Evolutionary conservation across 35 echinoderm and acorn worm genomes (phyloP).

Genomic region (Lytechinus variegatus): DNA sequence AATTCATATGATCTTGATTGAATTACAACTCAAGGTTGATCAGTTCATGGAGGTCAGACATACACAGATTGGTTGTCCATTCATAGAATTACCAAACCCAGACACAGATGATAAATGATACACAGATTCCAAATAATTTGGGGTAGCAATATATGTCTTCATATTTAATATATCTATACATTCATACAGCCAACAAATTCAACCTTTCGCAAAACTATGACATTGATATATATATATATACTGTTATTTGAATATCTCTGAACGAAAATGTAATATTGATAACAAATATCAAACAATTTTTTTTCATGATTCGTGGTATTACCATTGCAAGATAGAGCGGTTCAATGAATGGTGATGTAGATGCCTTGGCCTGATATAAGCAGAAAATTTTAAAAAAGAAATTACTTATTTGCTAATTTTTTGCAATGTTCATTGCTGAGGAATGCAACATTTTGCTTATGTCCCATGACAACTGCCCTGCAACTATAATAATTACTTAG

Average conservation of each 20-base stretch:
- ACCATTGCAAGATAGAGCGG: background rate
- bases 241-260: background rate
- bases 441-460: no score
- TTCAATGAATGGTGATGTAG: background rate
- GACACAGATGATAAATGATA: background rate
- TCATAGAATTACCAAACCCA: background rate
- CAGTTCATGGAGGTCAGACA: no score
- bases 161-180: constrained; percentile 16
- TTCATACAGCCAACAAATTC: background rate
- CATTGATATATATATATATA: background rate
- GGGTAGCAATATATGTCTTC: background rate
- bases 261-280: background rate
- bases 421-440: no score
- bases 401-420: no score
- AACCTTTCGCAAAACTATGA: background rate
- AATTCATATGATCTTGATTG: no score
- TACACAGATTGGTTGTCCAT: no score
- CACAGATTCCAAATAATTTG: background rate
- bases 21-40: no score
- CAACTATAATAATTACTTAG: no score
- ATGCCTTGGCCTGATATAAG: background rate
- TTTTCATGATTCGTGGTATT: background rate
- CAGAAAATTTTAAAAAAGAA: background rate
- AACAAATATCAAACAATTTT: background rate
- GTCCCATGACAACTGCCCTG: no score